phyloP scores from a whole-genome alignment of 2,888 invertebrate genomes.

The Apodemia mormo region DNA sequence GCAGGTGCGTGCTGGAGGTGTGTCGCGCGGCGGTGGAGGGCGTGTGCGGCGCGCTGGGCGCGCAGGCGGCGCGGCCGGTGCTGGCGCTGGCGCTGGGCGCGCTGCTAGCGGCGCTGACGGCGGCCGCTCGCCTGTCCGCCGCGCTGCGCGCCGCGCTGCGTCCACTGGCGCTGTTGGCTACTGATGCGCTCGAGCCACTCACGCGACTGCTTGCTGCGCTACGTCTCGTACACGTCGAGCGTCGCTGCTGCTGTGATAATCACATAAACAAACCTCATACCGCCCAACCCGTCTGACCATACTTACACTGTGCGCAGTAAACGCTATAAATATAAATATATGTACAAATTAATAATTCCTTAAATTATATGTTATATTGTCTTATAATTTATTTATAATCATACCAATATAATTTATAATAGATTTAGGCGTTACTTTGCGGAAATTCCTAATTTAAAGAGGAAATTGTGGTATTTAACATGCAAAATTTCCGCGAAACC shows the following conservation, averaged over 20 bases:
- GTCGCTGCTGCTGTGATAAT: conserved; percentile 22
- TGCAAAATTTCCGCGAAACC: too few species aligned
- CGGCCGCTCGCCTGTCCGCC: conserved; percentile 81
- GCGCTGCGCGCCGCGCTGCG: conserved; percentile 83
- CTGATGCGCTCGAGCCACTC: conserved; percentile 23
- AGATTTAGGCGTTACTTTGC: too few species aligned
- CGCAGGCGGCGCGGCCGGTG: conserved; percentile 70
- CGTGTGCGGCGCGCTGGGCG: conserved; percentile 44
- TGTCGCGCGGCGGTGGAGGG: conserved; percentile 46
- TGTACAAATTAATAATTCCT: too few species aligned
- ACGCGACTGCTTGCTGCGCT: conserved; percentile 45
- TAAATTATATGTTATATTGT: too few species aligned
- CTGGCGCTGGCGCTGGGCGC: conserved; percentile 86
- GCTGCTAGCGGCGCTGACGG: conserved; percentile 84
- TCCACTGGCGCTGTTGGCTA: conserved; percentile 34
- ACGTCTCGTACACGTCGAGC: conserved; percentile 47
- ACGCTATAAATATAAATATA: too few species aligned
- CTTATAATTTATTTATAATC: too few species aligned
- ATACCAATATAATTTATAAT: too few species aligned
- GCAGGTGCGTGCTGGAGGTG: conserved; percentile 43
- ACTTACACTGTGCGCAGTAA: too few species aligned
- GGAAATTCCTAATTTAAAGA: too few species aligned
- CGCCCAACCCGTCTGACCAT: neutral
- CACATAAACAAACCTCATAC: neutral
- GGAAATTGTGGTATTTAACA: too few species aligned